Evolutionary conservation across 1,140 invertebrate species (phyloP), one percentile per base, ranked within the genome.

Genomic region (Lordiphosa mommai): DNA sequence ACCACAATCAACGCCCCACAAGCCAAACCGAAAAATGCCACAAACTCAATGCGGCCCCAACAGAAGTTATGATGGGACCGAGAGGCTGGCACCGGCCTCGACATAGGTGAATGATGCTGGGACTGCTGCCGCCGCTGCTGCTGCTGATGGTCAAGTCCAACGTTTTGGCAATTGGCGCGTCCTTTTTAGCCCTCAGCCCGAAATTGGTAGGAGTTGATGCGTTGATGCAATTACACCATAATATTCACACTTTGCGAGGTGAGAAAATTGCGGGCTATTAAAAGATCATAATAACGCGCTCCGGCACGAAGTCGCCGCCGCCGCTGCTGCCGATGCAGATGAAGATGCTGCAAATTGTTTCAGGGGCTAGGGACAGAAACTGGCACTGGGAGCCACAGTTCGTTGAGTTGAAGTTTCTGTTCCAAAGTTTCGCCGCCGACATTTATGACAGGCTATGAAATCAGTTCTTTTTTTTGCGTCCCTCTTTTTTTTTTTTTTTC

Each of bases 171-270:
- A 84, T 85, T 84, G 79, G 64, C 52, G 79, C 64, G 63, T 68
- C 43, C 56, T 69, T 77, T 77, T 72, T 85, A 61, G 76, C 72
- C 80, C 67, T 84, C 61, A 70, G 72, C 80, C 51, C 55, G 57
- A 86, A 88, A 86, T 88, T 88, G 86, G 86, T 88, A 88, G 86
- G 86, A 88, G 86, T 88, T 88, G 86, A 88, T 88, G 77, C 86
- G 86, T 88, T 88, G 86, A 88, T 88, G 86, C 86, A 88, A 88
- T 88, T 88, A 88, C 86, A 88, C 86, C 86, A 85, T 88, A 88
- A 88, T 88, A 88, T 88, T 88, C 86, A 88, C 86, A 88, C 86
- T 88, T 88, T 87, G 86, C 86, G 86, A 88, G 86, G 86, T 88
- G 86, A 88, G 86, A 88, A 88, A 88, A 88, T 88, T 88, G 86